A percentile compares a stretch with the other conserved stretches of the same genome.
Evolutionary conservation across 2,888 invertebrate genomes (phyloP).

Genomic region (Dryadula phaetusa): DNA sequence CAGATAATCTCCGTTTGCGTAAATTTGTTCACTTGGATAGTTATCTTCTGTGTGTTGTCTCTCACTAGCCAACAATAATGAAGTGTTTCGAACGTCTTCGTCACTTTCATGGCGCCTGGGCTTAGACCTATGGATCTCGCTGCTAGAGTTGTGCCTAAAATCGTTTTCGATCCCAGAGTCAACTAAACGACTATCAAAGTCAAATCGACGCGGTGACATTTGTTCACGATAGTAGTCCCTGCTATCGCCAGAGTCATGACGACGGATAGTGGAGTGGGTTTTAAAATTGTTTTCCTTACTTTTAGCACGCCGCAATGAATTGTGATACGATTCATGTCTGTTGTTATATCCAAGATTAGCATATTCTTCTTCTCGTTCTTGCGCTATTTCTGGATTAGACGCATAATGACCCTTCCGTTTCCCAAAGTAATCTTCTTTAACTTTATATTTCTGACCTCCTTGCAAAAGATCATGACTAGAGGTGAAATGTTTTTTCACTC

Average conservation of each 20-base stretch:
- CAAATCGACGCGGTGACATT: conserved; percentile 74
- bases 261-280: conserved; percentile 67
- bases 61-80: conserved; percentile 89
- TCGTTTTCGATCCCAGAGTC: conserved; percentile 94
- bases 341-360: conserved; percentile 72
- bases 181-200: conserved; percentile 86
- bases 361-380: conserved; percentile 78
- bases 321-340: conserved; percentile 82
- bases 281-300: conserved; percentile 74
- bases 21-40: conserved; percentile 76
- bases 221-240: conserved; percentile 75
- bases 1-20: conserved; percentile 75
- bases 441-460: conserved; percentile 75
- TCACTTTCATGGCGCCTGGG: conserved; percentile 84
- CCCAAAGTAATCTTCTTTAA: conserved; percentile 74
- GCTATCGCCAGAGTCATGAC: conserved; percentile 81
- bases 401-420: conserved; percentile 83
- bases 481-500: conserved; percentile 72
- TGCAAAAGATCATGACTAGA: conserved; percentile 80
- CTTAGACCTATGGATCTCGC: conserved; percentile 73
- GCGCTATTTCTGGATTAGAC: conserved; percentile 86
- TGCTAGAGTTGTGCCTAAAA: conserved; percentile 88
- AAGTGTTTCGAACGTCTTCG: conserved; percentile 88
- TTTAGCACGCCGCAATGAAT: conserved; percentile 85
- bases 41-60: conserved; percentile 89